phyloP scores from a whole-genome alignment of 2,113 vertebrate genomes.

The Phoenicopterus ruber region DNA sequence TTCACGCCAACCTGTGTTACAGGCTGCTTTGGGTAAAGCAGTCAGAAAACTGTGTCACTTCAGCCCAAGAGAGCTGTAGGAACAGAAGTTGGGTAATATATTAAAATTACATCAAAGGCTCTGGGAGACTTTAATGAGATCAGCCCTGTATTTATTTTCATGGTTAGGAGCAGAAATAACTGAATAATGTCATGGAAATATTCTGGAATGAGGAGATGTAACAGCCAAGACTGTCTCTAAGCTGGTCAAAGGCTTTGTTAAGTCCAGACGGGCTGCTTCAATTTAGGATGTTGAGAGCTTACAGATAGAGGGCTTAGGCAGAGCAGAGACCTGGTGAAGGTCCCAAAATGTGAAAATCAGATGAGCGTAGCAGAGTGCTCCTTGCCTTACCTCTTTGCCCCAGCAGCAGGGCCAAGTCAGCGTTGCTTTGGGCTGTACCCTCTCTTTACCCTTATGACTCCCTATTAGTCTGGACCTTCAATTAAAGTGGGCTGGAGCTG shows the following conservation, averaged over 20 bases:
- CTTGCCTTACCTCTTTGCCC: neutral
- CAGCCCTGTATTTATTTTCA: constrained; percentile 41
- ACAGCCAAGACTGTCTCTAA: neutral
- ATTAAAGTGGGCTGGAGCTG: neutral
- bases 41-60: constrained; percentile 53
- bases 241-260: neutral
- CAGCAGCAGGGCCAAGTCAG: neutral
- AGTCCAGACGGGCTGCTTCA: neutral
- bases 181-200: constrained; percentile 49
- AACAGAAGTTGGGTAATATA: neutral
- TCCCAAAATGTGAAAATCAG: neutral
- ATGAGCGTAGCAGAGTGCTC: neutral
- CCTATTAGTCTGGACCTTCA: neutral
- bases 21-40: neutral
- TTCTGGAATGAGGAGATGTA: constrained; percentile 22
- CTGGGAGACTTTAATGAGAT: constrained; percentile 48
- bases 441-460: neutral
- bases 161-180: constrained; percentile 54
- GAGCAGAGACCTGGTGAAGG: neutral
- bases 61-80: constrained; percentile 46
- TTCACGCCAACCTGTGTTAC: neutral
- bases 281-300: neutral
- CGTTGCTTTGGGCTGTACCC: neutral
- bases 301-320: neutral
- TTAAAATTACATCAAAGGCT: constrained; percentile 64